These are phyloP conservation scores for Miopithecus talapoin DNA, from an alignment of 2,797 vertebrate species.

Conservation along the genomic window DNA sequence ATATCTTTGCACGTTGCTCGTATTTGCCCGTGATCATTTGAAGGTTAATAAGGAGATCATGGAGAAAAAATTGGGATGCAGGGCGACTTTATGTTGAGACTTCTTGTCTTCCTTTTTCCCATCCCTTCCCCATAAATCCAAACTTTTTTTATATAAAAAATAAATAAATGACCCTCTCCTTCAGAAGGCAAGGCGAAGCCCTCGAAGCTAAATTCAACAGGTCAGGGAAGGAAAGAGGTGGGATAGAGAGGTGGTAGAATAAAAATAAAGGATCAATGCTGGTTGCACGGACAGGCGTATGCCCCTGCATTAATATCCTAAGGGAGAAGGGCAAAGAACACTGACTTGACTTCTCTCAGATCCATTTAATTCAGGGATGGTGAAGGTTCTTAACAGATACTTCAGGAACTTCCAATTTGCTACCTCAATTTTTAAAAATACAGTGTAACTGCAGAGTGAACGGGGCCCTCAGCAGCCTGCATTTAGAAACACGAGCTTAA, in stretches of 20 bases:
- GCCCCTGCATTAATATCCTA: slow-evolving; percentile 57
- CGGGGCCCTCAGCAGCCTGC: not conserved
- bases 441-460: not conserved
- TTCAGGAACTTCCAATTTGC: slow-evolving; percentile 51
- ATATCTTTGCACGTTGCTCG: not conserved
- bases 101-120: not conserved
- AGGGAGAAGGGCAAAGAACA: not conserved
- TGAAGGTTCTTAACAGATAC: slow-evolving; percentile 28
- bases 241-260: not conserved
- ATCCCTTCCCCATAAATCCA: not conserved
- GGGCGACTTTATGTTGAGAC: not conserved
- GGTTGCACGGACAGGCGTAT: not conserved
- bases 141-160: no score
- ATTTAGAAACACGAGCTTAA: not conserved
- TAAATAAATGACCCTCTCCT: not conserved
- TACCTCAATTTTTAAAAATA: slow-evolving; percentile 38
- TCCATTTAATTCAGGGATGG: slow-evolving; percentile 40
- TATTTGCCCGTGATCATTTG: slow-evolving; percentile 7
- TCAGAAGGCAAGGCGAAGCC: not conserved
- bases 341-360: slow-evolving; percentile 12
- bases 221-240: not conserved
- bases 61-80: not conserved
- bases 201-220: not conserved
- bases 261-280: not conserved
- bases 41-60: slow-evolving; percentile 7